These are phyloP conservation scores for Pseudocheirus occidentalis DNA, from an alignment of 2,797 vertebrate genomes.

Conservation along the genomic window DNA sequence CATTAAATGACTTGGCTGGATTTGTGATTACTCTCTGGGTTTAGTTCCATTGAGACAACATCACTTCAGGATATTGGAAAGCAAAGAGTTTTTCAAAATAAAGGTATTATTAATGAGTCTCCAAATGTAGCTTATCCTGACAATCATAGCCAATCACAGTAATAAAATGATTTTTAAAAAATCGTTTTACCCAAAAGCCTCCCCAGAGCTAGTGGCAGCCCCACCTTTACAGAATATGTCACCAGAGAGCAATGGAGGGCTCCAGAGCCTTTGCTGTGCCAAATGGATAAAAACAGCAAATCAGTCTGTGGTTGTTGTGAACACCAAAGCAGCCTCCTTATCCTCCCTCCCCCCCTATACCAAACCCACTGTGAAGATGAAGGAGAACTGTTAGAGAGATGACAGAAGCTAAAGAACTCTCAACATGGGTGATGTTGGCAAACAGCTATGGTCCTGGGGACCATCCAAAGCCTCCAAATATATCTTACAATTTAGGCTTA, in stretches of 20 bases:
- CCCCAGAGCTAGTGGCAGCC: not conserved
- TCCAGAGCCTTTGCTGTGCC: not conserved
- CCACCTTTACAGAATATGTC: not conserved
- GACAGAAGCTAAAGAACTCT: slow-evolving; percentile 42
- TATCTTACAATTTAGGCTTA: not conserved
- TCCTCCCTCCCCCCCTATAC: not conserved
- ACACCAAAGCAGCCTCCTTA: slow-evolving; percentile 40
- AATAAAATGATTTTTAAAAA: not conserved
- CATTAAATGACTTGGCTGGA: not conserved
- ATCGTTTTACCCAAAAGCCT: not conserved
- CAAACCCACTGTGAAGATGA: slow-evolving; percentile 56
- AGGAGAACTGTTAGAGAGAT: slow-evolving; percentile 54
- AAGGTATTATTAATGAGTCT: not conserved
- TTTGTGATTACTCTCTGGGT: not conserved
- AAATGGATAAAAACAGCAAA: slow-evolving; percentile 37
- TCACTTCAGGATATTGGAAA: not conserved
- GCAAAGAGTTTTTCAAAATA: not conserved
- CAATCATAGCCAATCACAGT: not conserved
- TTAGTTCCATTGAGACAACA: not conserved
- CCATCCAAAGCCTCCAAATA: slow-evolving; percentile 16
- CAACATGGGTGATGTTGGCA: slow-evolving; percentile 14
- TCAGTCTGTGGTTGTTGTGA: slow-evolving; percentile 28
- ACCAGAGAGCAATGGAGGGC: not conserved
- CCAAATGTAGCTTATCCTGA: not conserved
- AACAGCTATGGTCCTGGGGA: slow-evolving; percentile 42